Evolutionary conservation across 2,113 vertebrate species (phyloP), one percentile per base, ranked within the genome.

Genomic region (Embiotoca jacksoni): DNA sequence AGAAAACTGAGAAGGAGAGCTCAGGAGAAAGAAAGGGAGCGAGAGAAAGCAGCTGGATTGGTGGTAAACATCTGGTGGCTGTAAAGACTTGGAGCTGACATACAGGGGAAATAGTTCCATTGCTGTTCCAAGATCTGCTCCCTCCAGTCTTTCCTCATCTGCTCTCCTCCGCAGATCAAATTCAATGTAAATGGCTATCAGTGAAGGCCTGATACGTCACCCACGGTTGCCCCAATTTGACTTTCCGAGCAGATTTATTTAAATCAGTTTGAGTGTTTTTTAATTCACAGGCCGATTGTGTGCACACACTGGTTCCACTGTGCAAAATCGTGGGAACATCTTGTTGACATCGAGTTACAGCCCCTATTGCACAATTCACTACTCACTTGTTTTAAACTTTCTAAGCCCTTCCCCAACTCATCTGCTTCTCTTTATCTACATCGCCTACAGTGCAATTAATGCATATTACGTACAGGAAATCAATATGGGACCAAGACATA

Each of bases 61-160:
- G 86, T 84, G 83, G 80, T 85, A 77, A 90, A 92, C 92, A 92
- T 93, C 91, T 93, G 90, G 85, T 47, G 71, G 79, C 66, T 63
- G 74, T 81, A 66, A 82, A 83, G 75, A 70, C 58, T 76, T 88
- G 86, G 81, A 63, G 72, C 79, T 86, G 80, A 80, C 71, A 78
- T 72, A 44, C 33, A 50, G 71, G 76, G 83, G 86, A 78, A 83
- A 80, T 70, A 82, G 60, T 69, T 76, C 30, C 70, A 2, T 39
- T 13, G 36, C 57, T 59, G 33, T 41, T 85, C 81, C 84, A 87
- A 75, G 66, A 80, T 77, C 84, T 84, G 81, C 67, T 80, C 70
- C 72, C 70, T 80, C 73, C 72, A 69, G 53, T 69, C 64, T 70
- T 68, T 60, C 60, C 62, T 82, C 64, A 62, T 64, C 58, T 44